Percentiles rank a stretch among this genome's conserved stretches.
Conservation (phyloP, 2,113 vertebrate species). For the Melanerpes formicivorus region DNA sequence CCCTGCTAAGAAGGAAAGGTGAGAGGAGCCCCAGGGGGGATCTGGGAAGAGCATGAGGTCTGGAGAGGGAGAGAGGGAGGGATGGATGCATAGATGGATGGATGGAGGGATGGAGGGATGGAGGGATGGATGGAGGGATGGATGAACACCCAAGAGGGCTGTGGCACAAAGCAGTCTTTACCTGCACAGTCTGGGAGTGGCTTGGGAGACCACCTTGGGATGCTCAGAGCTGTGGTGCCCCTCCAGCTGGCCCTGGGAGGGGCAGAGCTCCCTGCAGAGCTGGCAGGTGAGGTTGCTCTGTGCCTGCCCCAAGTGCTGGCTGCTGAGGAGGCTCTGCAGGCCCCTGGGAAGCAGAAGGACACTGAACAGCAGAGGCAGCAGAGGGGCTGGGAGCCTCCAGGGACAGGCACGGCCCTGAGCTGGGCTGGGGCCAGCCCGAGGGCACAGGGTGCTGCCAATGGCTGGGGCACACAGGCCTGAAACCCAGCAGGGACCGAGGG, state of each 20-base stretch:
- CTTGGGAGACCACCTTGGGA: conserved; percentile 64
- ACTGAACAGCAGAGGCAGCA: conserved; percentile 75
- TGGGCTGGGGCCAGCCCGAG: not conserved
- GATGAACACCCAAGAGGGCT: accelerated
- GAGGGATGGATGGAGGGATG: not conserved
- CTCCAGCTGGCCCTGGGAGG: conserved; percentile 79
- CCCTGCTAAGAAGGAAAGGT: not conserved
- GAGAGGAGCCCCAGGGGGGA: not conserved
- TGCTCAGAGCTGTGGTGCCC: conserved; percentile 81
- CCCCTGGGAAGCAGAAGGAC: conserved; percentile 73
- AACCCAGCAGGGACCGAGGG: not conserved
- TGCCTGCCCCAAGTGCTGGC: conserved; percentile 70
- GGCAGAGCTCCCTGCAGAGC: conserved; percentile 79
- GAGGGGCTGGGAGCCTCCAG: conserved; percentile 32
- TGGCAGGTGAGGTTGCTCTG: conserved; percentile 76
- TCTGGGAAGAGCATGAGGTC: not conserved
- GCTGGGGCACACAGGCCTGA: not conserved
- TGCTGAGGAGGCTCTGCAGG: conserved; percentile 81
- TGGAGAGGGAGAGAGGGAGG: not conserved
- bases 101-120: too few relatives aligned
- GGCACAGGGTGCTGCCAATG: not conserved
- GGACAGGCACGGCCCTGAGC: not conserved
- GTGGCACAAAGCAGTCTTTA: not conserved
- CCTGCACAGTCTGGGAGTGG: conserved; percentile 76
- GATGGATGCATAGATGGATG: too few relatives aligned